These are phyloP conservation scores for Hyposoter dolosus DNA, from an alignment of 2,888 invertebrate genomes.

Conservation along the genomic window DNA sequence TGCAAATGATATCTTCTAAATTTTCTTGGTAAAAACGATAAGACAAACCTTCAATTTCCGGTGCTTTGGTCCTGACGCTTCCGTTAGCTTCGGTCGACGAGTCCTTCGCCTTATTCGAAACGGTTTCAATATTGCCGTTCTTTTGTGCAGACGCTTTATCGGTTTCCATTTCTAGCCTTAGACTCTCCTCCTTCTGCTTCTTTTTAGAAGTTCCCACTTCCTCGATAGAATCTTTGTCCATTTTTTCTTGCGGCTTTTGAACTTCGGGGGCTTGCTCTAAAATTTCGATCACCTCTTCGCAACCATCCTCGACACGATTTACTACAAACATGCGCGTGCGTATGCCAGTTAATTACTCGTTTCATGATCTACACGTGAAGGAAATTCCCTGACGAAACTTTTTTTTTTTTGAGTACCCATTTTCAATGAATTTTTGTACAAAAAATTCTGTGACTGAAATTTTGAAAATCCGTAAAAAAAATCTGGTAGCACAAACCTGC, in stretches of 20 bases:
- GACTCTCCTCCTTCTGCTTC: neutral
- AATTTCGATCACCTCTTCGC: constrained; percentile 8
- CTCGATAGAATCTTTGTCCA: neutral
- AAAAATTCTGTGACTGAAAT: constrained; percentile 12
- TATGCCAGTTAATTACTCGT: neutral
- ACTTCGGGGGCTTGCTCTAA: neutral
- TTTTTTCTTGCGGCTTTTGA: neutral
- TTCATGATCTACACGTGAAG: neutral
- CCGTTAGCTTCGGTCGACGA: neutral
- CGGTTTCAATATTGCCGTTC: neutral
- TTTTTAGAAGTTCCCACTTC: neutral
- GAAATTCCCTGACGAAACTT: constrained; percentile 4
- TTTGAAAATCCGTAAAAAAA: too few species aligned
- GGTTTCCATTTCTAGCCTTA: neutral
- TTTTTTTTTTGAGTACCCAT: neutral
- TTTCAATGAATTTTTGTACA: constrained; percentile 30
- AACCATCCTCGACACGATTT: constrained; percentile 18
- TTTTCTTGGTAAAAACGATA: neutral
- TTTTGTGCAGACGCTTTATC: neutral
- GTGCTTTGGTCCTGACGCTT: neutral
- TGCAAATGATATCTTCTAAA: neutral
- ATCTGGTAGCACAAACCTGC: constrained; percentile 55
- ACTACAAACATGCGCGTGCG: constrained; percentile 47
- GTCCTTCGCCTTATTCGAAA: neutral
- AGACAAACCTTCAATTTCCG: constrained; percentile 26